Conservation (phyloP, 2,888 invertebrate species). For the Caenorhabditis drosophilae region DNA sequence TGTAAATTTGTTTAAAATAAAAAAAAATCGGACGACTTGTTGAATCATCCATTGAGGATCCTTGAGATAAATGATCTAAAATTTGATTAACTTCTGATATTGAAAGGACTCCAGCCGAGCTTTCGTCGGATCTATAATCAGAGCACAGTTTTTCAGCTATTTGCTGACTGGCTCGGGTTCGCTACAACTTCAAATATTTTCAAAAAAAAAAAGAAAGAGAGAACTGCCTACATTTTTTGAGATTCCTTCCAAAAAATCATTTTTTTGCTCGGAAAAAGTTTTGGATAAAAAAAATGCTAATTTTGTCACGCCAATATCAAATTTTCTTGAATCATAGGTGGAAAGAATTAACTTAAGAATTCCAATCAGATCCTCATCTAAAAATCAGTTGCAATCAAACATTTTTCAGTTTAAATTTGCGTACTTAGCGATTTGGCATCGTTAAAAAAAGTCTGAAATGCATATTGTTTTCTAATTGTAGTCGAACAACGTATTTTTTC, state of each 20-base stretch:
- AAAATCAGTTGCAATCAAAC: too few species aligned
- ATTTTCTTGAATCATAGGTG: too few species aligned
- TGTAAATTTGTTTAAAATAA: not conserved
- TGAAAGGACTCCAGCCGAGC: conserved; percentile 13
- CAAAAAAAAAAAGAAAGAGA: too few species aligned
- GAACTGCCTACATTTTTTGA: conserved; percentile 8
- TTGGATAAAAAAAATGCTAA: conserved; percentile 31
- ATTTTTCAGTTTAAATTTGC: too few species aligned
- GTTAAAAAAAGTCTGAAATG: too few species aligned
- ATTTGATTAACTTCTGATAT: conserved; percentile 22
- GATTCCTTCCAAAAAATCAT: conserved; percentile 15
- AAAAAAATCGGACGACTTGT: conserved; percentile 10
- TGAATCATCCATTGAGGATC: conserved; percentile 16
- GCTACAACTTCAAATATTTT: too few species aligned
- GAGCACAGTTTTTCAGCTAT: conserved; percentile 33
- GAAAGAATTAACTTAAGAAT: too few species aligned
- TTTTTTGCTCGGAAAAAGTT: conserved; percentile 23
- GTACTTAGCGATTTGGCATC: too few species aligned
- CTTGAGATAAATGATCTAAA: conserved; percentile 26
- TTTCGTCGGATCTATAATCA: conserved; percentile 31
- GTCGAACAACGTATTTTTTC: too few species aligned
- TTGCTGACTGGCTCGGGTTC: conserved; percentile 6
- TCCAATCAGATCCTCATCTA: too few species aligned
- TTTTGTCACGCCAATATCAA: conserved; percentile 38
- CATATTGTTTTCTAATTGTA: too few species aligned